Evolutionary conservation across 2,113 vertebrate genomes (phyloP).

Genomic region (Malurus cyaneus): DNA sequence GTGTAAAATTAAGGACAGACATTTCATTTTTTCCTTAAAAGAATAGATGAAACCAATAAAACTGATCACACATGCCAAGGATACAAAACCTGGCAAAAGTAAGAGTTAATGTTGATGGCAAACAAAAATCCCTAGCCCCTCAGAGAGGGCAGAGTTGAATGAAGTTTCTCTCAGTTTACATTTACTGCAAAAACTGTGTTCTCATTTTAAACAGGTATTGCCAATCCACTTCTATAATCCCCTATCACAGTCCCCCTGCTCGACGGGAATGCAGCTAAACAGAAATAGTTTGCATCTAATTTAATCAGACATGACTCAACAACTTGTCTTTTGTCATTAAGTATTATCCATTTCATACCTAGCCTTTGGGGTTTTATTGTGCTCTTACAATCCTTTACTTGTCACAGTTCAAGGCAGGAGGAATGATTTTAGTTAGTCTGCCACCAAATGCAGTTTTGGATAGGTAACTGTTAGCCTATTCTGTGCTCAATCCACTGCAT

Average conservation of each 20-base stretch:
- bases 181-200: background rate
- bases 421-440: background rate
- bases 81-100: background rate
- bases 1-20: background rate
- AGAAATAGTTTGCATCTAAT: background rate
- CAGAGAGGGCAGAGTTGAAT: background rate
- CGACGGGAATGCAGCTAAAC: background rate
- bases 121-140: background rate
- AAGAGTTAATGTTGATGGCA: background rate
- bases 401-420: background rate
- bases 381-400: background rate
- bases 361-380: background rate
- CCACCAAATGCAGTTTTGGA: background rate
- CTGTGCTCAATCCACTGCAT: background rate
- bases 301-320: background rate
- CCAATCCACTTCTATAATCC: background rate
- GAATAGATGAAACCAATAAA: background rate
- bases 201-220: background rate
- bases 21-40: background rate
- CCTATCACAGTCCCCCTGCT: background rate
- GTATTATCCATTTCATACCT: background rate
- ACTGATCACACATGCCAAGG: background rate
- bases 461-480: background rate
- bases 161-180: background rate
- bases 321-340: background rate